A percentile compares a stretch with the other conserved stretches of the same genome.
Evolutionary conservation across 2,888 invertebrate genomes (phyloP).

Genomic region (Leptinotarsa juncta): DNA sequence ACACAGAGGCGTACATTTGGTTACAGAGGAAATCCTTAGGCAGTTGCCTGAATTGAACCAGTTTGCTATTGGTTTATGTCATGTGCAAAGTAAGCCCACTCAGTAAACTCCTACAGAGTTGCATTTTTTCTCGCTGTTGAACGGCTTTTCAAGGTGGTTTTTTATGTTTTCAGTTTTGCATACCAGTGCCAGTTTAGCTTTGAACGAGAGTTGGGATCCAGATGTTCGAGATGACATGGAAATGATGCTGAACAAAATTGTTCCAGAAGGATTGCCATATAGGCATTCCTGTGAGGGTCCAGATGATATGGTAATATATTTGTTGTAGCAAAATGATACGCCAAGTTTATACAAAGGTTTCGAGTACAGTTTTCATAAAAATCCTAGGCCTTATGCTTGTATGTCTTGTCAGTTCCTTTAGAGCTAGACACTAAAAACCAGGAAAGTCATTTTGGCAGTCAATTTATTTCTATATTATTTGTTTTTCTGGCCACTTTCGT

Average conservation of each 20-base stretch:
- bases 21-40: slow-evolving; percentile 95
- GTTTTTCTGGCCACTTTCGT: no score
- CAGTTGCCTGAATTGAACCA: slow-evolving; percentile 94
- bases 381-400: no score
- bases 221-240: slow-evolving; percentile 98
- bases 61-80: slow-evolving; percentile 95
- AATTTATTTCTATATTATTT: no score
- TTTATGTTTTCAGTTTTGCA: slow-evolving; percentile 85
- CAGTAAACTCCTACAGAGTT: neutral
- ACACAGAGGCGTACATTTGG: slow-evolving; percentile 96
- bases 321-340: neutral
- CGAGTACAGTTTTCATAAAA: no score
- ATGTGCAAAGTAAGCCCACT: slow-evolving; percentile 90
- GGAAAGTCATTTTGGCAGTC: no score
- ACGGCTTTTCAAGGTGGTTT: slow-evolving; percentile 3
- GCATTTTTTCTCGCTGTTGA: neutral
- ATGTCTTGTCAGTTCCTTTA: no score
- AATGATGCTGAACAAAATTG: slow-evolving; percentile 99
- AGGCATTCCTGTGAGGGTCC: slow-evolving; percentile 98
- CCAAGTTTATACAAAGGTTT: no score
- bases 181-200: slow-evolving; percentile 96
- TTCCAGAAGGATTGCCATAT: slow-evolving; percentile 96
- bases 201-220: slow-evolving; percentile 99
- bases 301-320: slow-evolving; percentile 91
- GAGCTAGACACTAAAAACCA: no score